phyloP scores from a whole-genome alignment of 2,113 vertebrate genomes.

The Hystrix brachyura region DNA sequence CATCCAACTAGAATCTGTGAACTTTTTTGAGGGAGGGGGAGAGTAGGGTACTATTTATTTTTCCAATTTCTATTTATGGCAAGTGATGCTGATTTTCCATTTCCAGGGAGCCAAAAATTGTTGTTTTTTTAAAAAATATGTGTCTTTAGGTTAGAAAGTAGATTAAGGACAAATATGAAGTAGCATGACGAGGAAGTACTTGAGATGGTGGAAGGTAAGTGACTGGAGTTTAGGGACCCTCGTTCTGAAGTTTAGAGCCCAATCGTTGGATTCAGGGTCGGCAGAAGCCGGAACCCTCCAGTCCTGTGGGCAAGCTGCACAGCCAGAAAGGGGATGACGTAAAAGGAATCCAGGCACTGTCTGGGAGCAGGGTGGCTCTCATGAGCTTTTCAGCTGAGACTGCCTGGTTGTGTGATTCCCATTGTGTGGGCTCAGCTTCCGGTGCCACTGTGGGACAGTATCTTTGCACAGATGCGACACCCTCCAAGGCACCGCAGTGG shows the following conservation, averaged over 20 bases:
- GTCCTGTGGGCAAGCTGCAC: rapidly evolving
- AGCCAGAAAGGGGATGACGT: neutral
- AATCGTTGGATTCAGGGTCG: rapidly evolving
- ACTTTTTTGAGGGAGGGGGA: neutral
- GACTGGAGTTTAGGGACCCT: neutral
- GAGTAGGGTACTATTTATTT: neutral
- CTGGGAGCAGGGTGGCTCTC: neutral
- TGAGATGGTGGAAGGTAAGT: neutral
- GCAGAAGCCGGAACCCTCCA: neutral
- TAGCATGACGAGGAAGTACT: neutral
- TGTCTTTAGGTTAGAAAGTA: neutral
- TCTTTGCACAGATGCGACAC: neutral
- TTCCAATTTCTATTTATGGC: neutral
- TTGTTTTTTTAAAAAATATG: neutral
- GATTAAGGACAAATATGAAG: neutral
- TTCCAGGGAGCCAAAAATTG: conserved; percentile 1
- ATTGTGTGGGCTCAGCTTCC: neutral
- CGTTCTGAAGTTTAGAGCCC: neutral
- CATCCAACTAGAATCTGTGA: neutral
- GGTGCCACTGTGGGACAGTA: neutral
- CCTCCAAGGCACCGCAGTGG: neutral
- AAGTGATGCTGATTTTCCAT: conserved; percentile 43
- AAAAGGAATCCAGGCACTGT: neutral
- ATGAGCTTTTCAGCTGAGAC: neutral
- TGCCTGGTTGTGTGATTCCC: neutral